Conservation (phyloP, 2,113 vertebrate species). For the Pionites leucogaster region DNA sequence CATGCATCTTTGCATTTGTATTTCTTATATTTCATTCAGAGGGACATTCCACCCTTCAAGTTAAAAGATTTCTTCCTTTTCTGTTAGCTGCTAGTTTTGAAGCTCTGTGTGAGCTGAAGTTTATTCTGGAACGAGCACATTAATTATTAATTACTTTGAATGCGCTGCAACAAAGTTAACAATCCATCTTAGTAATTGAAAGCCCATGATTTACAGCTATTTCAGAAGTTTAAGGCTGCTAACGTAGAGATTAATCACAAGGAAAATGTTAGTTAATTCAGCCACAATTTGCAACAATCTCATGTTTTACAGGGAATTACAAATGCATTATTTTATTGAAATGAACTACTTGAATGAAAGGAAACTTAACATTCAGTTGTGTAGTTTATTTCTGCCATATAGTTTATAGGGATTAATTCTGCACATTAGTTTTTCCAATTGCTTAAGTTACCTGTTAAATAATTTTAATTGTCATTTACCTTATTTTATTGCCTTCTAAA, state of each 20-base stretch:
- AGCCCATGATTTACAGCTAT: not conserved
- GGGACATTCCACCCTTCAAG: not conserved
- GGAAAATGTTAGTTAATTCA: not conserved
- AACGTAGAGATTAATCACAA: not conserved
- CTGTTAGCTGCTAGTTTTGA: not conserved
- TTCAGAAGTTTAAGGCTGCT: not conserved
- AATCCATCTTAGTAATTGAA: not conserved
- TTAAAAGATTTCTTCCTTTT: not conserved
- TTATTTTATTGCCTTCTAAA: not conserved
- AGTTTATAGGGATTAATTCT: not conserved
- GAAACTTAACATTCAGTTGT: not conserved
- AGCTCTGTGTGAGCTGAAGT: not conserved
- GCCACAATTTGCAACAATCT: not conserved
- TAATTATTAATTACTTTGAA: not conserved
- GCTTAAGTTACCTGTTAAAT: not conserved
- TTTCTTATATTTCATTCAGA: not conserved
- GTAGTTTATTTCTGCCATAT: not conserved
- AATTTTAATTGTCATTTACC: not conserved
- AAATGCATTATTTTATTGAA: not conserved
- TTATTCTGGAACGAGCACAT: not conserved
- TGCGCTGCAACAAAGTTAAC: not conserved
- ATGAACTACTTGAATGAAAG: not conserved
- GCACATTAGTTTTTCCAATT: not conserved
- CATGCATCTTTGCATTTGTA: not conserved
- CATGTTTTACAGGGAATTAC: not conserved